phyloP scores from a whole-genome alignment of 2,797 vertebrate species.

The Crenichthys baileyi region DNA sequence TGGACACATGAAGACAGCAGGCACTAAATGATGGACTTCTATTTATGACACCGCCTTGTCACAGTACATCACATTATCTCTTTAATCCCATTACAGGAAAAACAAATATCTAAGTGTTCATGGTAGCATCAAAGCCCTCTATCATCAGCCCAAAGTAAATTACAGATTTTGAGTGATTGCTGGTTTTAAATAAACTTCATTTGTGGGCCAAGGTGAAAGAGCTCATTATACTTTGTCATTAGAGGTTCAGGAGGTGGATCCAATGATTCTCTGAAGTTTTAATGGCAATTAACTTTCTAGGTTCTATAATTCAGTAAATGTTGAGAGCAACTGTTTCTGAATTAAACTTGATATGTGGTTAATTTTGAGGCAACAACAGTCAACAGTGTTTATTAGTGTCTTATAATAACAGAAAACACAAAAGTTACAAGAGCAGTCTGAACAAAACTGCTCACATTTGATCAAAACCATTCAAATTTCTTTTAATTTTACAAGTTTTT shows the following conservation, averaged over 20 bases:
- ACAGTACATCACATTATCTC: conserved; percentile 34
- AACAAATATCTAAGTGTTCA: conserved; percentile 33
- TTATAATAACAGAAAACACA: background rate
- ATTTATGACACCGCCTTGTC: conserved; percentile 1
- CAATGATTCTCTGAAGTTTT: conserved; percentile 55
- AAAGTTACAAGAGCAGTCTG: background rate
- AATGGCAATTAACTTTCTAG: conserved; percentile 60
- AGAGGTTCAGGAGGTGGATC: conserved; percentile 49
- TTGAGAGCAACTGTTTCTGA: conserved; percentile 8
- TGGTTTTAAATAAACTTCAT: conserved; percentile 54
- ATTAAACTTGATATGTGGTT: conserved; percentile 7
- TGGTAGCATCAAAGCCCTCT: conserved; percentile 28
- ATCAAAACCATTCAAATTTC: background rate
- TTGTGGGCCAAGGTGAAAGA: conserved; percentile 79
- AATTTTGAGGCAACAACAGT: background rate
- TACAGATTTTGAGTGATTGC: conserved; percentile 31
- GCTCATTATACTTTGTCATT: conserved; percentile 69
- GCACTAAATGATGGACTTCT: background rate
- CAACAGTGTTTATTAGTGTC: background rate
- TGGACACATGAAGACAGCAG: background rate
- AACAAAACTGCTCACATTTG: background rate
- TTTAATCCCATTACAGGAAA: conserved; percentile 28
- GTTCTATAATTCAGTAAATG: conserved; percentile 13
- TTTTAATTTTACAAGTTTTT: background rate
- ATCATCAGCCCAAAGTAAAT: conserved; percentile 29